A percentile compares a stretch with the other conserved stretches of the same genome.
These are phyloP conservation scores for Omphaloscelis lunosa DNA, from an alignment of 2,888 invertebrate species.

Conservation along the genomic window DNA sequence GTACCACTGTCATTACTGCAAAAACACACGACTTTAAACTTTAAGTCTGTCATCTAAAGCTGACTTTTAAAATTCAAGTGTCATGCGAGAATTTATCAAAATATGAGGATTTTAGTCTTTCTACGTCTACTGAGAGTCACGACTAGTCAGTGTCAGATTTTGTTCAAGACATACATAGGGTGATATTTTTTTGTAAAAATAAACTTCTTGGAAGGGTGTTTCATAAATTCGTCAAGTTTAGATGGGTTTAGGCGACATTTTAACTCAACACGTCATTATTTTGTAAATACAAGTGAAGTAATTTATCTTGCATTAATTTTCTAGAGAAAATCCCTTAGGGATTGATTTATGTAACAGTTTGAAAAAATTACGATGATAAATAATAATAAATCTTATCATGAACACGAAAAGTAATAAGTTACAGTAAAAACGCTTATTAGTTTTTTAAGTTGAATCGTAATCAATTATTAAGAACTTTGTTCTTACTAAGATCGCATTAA, in stretches of 20 bases:
- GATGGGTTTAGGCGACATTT: slow-evolving; percentile 10
- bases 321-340: background rate
- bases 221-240: slow-evolving; percentile 24
- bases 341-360: background rate
- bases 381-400: background rate
- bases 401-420: too few relatives aligned
- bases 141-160: slow-evolving; percentile 34
- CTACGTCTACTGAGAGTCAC: slow-evolving; percentile 29
- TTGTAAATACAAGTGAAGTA: background rate
- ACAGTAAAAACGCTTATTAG: background rate
- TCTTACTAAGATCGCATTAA: too few relatives aligned
- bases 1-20: slow-evolving; percentile 40
- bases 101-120: slow-evolving; percentile 30
- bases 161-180: slow-evolving; percentile 2
- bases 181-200: slow-evolving; percentile 20
- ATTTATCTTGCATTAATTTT: background rate
- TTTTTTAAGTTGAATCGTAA: too few relatives aligned
- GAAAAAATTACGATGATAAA: background rate
- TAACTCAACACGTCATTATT: background rate
- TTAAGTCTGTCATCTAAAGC: background rate
- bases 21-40: slow-evolving; percentile 33
- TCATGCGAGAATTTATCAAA: slow-evolving; percentile 22
- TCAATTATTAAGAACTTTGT: too few relatives aligned
- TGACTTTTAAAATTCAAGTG: slow-evolving; percentile 8
- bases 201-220: background rate